Evolutionary conservation across 2,888 invertebrate species (phyloP), one percentile per base, ranked within the genome.

Genomic region (Agriopis aurantiaria): DNA sequence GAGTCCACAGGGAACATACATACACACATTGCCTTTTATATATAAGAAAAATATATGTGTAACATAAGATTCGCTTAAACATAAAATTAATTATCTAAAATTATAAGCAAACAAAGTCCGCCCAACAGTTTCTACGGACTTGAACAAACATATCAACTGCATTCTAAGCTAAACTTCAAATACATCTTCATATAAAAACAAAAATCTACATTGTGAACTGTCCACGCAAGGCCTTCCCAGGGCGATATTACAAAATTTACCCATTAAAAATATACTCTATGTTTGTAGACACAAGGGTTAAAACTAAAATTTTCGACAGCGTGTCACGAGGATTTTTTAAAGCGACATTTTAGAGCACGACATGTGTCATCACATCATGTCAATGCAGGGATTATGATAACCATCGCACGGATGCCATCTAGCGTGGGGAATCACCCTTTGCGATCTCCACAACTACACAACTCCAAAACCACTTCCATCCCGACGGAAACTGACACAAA

Each of bases 311-410:
- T 72, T 52, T 68, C 56, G 77, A 70, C 77, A 59, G 62, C 65
- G 66, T 68, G 76, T 68, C 74, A 77, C 74, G 71, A 60, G 74
- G 8, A 73, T 87, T 91, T 51, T 90, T 91, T 87, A 88, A 88
- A 91, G 84, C 84, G 85, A 90, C 89, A 90, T 92, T 93, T 90
- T 91, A 89, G 87, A 90, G 87, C 90, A 88, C 92, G 94, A 93
- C 93, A 94, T 94, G 93, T 94, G 94, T 94, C 94, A 92, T 94
- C 94, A 94, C 94, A 94, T 94, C 91, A 92, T 88, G 91, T 94
- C 93, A 93, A 93, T 93, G 93, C 89, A 88, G 90, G 93, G 94
- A 94, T 94, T 94, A 94, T 93, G 94, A 94, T 94, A 93, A 93
- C 93, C 89, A 93, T 93, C 94, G 92, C 88, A 88, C 91, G 90